A percentile compares a stretch with the other conserved stretches of the same genome.
phyloP scores from a whole-genome alignment of 2,113 vertebrate species.

The Nyctereutes procyonoides region DNA sequence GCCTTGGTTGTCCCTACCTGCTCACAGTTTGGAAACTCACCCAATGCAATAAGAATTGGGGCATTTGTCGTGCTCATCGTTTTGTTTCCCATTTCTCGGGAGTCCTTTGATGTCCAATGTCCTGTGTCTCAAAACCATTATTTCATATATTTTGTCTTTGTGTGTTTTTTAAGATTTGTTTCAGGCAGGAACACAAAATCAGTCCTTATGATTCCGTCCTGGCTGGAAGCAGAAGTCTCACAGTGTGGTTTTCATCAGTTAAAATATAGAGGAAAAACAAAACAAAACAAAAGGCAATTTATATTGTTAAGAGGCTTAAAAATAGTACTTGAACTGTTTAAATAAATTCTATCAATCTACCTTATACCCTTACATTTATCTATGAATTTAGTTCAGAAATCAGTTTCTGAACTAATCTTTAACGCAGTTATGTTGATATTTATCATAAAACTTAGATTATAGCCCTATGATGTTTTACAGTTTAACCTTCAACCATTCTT shows the following conservation, averaged over 20 bases:
- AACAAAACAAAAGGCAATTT: background rate
- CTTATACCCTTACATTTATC: background rate
- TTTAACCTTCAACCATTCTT: background rate
- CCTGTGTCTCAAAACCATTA: background rate
- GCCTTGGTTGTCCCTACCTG: background rate
- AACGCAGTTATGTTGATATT: background rate
- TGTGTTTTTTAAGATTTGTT: background rate
- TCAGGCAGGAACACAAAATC: background rate
- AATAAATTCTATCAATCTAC: background rate
- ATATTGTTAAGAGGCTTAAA: background rate
- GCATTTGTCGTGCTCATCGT: background rate
- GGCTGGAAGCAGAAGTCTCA: background rate
- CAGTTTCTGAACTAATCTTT: background rate
- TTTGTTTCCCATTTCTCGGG: background rate
- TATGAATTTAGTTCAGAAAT: background rate
- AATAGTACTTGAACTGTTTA: background rate
- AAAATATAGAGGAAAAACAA: background rate
- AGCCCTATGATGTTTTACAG: fast-evolving
- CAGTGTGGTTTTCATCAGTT: background rate
- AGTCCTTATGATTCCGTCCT: background rate
- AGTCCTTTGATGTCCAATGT: background rate
- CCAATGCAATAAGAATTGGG: background rate
- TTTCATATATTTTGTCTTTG: background rate
- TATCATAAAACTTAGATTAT: background rate
- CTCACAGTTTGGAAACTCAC: background rate